phyloP scores from a whole-genome alignment of 2,113 vertebrate species.

The Stictonetta naevosa region DNA sequence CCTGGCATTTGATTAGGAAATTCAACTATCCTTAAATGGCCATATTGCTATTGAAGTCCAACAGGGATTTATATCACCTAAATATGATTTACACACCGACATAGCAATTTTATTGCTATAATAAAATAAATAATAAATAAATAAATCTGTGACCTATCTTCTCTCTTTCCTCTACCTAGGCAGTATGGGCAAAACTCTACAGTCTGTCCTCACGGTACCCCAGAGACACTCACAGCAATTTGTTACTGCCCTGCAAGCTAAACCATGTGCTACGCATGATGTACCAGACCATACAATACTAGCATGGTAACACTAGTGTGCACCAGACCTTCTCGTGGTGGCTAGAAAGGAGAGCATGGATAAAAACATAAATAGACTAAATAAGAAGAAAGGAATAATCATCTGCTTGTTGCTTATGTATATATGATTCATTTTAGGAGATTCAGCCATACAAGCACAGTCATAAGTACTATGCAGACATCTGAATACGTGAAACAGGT shows the following conservation, averaged over 20 bases:
- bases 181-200: background rate
- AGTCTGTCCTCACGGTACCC: background rate
- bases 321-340: background rate
- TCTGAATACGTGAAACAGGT: background rate
- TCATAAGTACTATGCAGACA: background rate
- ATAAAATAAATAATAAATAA: no score
- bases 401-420: background rate
- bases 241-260: background rate
- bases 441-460: background rate
- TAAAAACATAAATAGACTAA: background rate
- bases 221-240: background rate
- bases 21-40: background rate
- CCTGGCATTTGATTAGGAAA: background rate
- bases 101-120: background rate
- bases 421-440: background rate
- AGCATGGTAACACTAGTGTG: background rate
- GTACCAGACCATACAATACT: background rate
- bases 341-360: background rate
- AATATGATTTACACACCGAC: background rate
- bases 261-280: fast-evolving
- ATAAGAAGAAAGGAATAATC: background rate
- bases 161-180: background rate
- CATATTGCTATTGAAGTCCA: background rate
- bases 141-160: no score
- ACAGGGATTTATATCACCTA: background rate